These are phyloP conservation scores for Alviniconcha marisindica DNA, from an alignment of 1,140 invertebrate genomes.

Conservation along the genomic window DNA sequence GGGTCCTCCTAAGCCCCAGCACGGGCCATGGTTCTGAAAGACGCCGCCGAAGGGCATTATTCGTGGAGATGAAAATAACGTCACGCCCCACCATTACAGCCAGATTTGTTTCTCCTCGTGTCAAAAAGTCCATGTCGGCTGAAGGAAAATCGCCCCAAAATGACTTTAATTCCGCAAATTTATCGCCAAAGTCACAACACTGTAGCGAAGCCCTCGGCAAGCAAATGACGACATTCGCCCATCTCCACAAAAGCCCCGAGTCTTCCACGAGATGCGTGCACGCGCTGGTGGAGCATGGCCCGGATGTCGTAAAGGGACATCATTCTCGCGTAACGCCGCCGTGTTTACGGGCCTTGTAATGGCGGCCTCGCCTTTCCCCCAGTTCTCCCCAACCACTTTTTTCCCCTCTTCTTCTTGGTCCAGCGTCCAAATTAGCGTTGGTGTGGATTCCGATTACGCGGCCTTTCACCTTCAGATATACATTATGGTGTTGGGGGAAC, in stretches of 20 bases:
- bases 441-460: constrained; percentile 11
- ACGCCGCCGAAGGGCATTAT: no score
- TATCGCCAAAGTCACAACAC: constrained; percentile 17
- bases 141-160: constrained; percentile 13
- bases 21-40: no score
- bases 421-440: not conserved
- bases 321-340: constrained; percentile 11
- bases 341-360: constrained; percentile 22
- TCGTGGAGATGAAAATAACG: constrained; percentile 26
- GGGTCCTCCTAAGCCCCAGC: no score
- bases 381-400: not conserved
- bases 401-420: not conserved
- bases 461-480: constrained; percentile 1
- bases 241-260: not conserved
- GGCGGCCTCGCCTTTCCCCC: not conserved
- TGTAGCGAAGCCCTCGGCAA: constrained; percentile 1
- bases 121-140: constrained; percentile 20
- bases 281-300: not conserved
- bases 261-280: not conserved
- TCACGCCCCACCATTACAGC: not conserved
- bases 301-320: constrained; percentile 24
- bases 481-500: no score
- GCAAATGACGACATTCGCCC: constrained; percentile 16
- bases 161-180: constrained; percentile 22
- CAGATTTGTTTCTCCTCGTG: constrained; percentile 14